These are phyloP conservation scores for Lottia gigantea DNA, from an alignment of 2,888 invertebrate species.

Conservation along the genomic window DNA sequence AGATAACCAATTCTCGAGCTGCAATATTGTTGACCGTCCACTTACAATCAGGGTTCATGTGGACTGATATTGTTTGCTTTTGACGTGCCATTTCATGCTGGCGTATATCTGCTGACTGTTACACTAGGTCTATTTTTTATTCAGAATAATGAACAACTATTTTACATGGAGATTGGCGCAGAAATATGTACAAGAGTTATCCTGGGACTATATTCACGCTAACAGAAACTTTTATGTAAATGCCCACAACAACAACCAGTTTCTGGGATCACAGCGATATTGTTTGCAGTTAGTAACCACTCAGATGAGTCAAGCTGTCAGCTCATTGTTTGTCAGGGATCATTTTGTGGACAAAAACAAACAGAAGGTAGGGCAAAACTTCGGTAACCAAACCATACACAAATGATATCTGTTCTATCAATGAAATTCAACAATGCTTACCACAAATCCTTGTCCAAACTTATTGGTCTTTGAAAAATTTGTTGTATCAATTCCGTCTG, in stretches of 20 bases:
- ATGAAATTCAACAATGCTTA: too few species aligned
- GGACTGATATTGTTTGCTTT: too few species aligned
- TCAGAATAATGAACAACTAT: conserved; percentile 73
- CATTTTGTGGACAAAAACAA: conserved; percentile 36
- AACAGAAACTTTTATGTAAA: conserved; percentile 46
- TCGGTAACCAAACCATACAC: too few species aligned
- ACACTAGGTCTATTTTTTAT: conserved; percentile 25
- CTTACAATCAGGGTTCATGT: too few species aligned
- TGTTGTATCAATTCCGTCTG: too few species aligned
- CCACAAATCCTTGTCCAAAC: background rate
- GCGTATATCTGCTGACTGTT: too few species aligned
- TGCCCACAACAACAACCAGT: conserved; percentile 30
- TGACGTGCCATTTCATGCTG: background rate
- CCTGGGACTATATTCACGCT: conserved; percentile 67
- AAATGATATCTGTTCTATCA: too few species aligned
- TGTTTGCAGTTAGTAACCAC: conserved; percentile 31
- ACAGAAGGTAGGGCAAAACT: conserved; percentile 30
- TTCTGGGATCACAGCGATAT: conserved; percentile 36
- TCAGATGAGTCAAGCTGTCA: conserved; percentile 35
- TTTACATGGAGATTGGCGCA: conserved; percentile 74
- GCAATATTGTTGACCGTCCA: too few species aligned
- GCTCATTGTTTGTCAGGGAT: conserved; percentile 35
- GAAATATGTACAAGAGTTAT: conserved; percentile 73
- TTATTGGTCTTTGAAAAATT: too few species aligned
- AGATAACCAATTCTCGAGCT: too few species aligned